These are phyloP conservation scores for Noctua janthina DNA, from an alignment of 2,888 invertebrate genomes.

Conservation along the genomic window DNA sequence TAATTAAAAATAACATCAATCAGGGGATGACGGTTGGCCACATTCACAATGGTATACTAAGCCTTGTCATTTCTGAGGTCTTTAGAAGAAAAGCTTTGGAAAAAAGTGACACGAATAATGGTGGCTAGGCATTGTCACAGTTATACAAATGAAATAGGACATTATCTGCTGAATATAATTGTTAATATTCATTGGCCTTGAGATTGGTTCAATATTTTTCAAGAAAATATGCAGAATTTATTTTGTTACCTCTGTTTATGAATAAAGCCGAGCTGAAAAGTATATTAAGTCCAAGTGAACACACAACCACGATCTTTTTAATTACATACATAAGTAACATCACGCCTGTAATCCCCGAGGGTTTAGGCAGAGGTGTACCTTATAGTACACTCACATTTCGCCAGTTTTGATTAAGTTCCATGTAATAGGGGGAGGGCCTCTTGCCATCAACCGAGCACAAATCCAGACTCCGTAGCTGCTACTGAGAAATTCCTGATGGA, in stretches of 20 bases:
- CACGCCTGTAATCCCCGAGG: background rate
- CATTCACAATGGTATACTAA: conserved; percentile 76
- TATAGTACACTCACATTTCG: too few species aligned
- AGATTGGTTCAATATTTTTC: background rate
- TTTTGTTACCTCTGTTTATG: background rate
- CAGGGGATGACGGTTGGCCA: conserved; percentile 70
- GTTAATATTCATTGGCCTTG: background rate
- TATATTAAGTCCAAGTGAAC: background rate
- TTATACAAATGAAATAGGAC: conserved; percentile 37
- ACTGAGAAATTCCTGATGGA: too few species aligned
- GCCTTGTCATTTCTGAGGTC: conserved; percentile 72
- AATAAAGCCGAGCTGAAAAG: background rate
- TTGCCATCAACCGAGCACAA: too few species aligned
- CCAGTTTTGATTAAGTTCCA: too few species aligned
- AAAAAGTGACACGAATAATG: conserved; percentile 54
- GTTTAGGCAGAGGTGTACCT: background rate
- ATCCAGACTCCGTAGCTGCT: too few species aligned
- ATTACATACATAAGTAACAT: background rate
- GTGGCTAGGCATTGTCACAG: conserved; percentile 50
- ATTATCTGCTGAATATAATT: conserved; percentile 8
- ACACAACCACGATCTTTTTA: background rate
- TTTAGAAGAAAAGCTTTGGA: conserved; percentile 57
- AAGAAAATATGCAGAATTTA: background rate
- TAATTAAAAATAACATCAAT: conserved; percentile 86
- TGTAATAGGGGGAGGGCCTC: too few species aligned